Evolutionary conservation across 2,888 invertebrate genomes (phyloP).

Genomic region (Antheraea assamensis): DNA sequence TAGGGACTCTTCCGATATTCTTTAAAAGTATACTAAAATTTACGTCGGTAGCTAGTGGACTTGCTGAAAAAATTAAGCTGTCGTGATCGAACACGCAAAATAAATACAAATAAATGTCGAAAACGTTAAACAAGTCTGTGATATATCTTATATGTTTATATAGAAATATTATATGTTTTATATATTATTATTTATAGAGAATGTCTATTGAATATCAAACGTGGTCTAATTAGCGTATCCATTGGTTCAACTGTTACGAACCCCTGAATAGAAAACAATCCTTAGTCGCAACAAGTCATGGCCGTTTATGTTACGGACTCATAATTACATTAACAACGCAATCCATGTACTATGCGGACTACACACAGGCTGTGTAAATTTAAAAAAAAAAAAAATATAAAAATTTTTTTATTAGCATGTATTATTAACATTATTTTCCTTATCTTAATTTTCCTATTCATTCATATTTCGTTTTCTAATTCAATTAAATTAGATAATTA

Average conservation of each 20-base stretch:
- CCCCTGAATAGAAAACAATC: constrained; percentile 61
- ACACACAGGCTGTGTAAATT: constrained; percentile 50
- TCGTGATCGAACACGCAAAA: too few relatives aligned
- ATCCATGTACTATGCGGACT: constrained; percentile 64
- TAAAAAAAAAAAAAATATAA: background rate
- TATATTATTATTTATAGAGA: too few relatives aligned
- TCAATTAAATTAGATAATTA: too few relatives aligned
- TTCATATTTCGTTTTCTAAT: too few relatives aligned
- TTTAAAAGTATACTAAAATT: too few relatives aligned
- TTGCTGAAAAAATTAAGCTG: too few relatives aligned
- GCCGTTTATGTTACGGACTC: constrained; percentile 77
- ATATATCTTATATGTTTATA: too few relatives aligned
- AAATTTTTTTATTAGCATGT: background rate
- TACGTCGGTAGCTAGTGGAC: too few relatives aligned
- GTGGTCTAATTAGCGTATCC: background rate
- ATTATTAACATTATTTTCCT: background rate
- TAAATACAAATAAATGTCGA: too few relatives aligned
- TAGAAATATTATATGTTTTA: too few relatives aligned
- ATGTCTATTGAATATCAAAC: background rate
- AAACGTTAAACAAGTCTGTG: too few relatives aligned
- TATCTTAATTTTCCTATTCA: background rate
- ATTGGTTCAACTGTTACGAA: constrained; percentile 49
- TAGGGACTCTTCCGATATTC: too few relatives aligned
- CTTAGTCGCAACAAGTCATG: constrained; percentile 78
- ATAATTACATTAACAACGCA: constrained; percentile 82